These are phyloP conservation scores for Heliocidaris tuberculata DNA, from an alignment of 35 echinoderm and acorn worm species.

Conservation along the genomic window DNA sequence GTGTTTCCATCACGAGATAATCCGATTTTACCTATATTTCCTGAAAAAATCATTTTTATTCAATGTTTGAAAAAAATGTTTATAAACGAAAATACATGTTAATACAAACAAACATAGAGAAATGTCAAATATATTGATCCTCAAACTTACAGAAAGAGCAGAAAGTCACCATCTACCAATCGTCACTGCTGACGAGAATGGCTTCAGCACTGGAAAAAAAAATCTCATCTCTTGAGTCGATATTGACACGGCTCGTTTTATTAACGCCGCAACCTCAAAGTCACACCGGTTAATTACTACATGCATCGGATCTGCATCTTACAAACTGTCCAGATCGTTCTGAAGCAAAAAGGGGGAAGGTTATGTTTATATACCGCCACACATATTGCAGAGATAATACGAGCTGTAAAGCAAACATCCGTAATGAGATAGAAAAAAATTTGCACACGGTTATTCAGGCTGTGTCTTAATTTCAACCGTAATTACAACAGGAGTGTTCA, in stretches of 20 bases:
- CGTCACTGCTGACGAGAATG: neutral
- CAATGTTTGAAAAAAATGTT: too few relatives aligned
- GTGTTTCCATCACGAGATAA: too few relatives aligned
- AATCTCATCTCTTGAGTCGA: neutral
- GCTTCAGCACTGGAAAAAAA: neutral
- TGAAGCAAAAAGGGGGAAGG: too few relatives aligned
- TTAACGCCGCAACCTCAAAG: neutral
- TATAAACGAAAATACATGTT: too few relatives aligned
- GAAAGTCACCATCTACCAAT: neutral
- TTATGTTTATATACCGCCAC: neutral
- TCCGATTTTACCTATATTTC: too few relatives aligned
- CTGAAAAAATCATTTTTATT: too few relatives aligned
- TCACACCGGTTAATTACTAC: neutral
- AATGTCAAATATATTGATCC: too few relatives aligned
- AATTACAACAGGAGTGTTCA: neutral
- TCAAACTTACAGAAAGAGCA: too few relatives aligned
- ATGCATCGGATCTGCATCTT: neutral
- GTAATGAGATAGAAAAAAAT: neutral
- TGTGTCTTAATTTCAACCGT: neutral
- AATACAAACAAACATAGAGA: too few relatives aligned
- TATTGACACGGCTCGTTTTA: neutral
- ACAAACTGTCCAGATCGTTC: too few relatives aligned
- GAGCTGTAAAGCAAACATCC: neutral
- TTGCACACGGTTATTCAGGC: neutral
- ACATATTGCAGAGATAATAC: neutral